A percentile compares a stretch with the other conserved stretches of the same genome.
Evolutionary conservation across 2,113 vertebrate species (phyloP).

Genomic region (Arenaria interpres): DNA sequence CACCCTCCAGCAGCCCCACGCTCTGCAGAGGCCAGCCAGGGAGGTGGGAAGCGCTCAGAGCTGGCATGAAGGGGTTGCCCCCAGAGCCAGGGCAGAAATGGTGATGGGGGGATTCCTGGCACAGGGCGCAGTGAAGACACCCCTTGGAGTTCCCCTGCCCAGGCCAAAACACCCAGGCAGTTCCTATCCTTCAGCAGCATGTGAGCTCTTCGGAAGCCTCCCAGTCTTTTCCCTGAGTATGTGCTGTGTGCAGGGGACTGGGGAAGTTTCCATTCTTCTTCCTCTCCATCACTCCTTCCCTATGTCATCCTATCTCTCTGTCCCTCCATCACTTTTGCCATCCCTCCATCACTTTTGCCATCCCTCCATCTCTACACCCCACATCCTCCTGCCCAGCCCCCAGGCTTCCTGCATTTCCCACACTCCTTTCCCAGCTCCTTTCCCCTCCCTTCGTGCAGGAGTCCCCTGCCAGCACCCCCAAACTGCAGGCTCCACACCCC

Average conservation of each 20-base stretch:
- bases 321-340: neutral
- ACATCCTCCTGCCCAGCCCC: neutral
- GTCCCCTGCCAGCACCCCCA: neutral
- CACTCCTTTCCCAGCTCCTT: neutral
- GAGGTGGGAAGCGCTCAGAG: neutral
- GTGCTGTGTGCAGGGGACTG: neutral
- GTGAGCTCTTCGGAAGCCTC: neutral
- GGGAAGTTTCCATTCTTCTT: neutral
- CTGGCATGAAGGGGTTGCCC: neutral
- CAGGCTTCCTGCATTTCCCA: neutral
- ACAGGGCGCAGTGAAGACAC: neutral
- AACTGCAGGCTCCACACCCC: accelerated
- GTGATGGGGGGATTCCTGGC: neutral
- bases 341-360: neutral
- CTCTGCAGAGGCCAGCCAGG: neutral
- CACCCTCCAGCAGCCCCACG: neutral
- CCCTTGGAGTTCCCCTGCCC: neutral
- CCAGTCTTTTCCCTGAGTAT: neutral
- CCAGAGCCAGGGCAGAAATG: neutral
- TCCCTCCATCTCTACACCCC: neutral
- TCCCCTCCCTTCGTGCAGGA: neutral
- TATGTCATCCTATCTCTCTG: neutral
- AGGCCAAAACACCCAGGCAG: neutral
- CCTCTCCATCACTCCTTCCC: neutral
- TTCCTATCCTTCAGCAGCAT: neutral